These are phyloP conservation scores for Cryptocephalus moraei DNA, from an alignment of 2,888 invertebrate species.

Conservation along the genomic window DNA sequence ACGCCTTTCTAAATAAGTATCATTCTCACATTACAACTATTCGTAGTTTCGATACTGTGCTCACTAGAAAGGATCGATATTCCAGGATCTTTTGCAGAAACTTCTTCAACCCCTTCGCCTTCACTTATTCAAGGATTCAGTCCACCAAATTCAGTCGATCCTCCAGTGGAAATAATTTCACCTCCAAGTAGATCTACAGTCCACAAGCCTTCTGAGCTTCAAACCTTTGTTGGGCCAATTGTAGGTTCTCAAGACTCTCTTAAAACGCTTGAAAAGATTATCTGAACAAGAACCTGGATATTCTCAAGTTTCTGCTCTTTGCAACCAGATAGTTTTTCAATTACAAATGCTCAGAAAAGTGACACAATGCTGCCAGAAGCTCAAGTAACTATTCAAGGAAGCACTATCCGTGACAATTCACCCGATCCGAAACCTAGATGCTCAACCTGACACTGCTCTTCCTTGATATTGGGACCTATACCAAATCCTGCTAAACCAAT, in stretches of 20 bases:
- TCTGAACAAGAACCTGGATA: not conserved
- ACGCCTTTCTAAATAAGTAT: no score
- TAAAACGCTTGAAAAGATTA: not conserved
- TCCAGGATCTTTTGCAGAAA: no score
- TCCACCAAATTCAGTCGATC: no score
- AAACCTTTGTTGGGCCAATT: no score
- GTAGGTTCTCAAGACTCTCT: not conserved
- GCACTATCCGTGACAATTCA: not conserved
- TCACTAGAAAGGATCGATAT: no score
- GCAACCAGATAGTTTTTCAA: no score
- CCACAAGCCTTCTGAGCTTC: not conserved
- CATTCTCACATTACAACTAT: no score
- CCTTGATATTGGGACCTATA: not conserved
- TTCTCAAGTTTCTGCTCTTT: not conserved
- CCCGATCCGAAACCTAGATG: not conserved
- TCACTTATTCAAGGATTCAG: no score
- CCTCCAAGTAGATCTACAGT: no score
- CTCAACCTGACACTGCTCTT: not conserved
- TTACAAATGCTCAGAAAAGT: not conserved
- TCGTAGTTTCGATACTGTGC: no score
- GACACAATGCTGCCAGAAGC: not conserved
- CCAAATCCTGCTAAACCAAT: not conserved
- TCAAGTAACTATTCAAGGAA: not conserved
- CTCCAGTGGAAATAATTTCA: no score
- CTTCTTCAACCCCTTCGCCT: no score